phyloP scores from a whole-genome alignment of 2,113 vertebrate species.

The Cisticola juncidis region DNA sequence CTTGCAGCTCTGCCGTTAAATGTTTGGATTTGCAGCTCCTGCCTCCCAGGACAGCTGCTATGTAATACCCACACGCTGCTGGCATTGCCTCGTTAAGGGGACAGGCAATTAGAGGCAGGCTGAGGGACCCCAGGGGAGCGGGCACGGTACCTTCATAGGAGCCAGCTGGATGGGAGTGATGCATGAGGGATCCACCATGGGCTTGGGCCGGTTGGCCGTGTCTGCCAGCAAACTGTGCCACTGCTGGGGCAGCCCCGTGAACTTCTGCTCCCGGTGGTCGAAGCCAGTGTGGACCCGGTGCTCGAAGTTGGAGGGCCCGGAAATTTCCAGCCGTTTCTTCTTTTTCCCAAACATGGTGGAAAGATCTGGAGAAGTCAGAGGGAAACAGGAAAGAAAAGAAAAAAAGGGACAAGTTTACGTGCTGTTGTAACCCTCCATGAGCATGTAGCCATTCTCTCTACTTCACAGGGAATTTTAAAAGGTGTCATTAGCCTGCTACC shows the following conservation, averaged over 20 bases:
- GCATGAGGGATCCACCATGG: constrained; percentile 98
- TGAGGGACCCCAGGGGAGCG: not conserved
- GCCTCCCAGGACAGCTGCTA: not conserved
- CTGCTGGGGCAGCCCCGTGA: constrained; percentile 94
- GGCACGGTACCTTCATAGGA: constrained; percentile 91
- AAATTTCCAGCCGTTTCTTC: constrained; percentile 98
- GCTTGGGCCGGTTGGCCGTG: constrained; percentile 94
- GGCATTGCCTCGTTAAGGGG: not conserved
- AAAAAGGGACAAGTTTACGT: not conserved
- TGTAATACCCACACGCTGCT: rapidly evolving
- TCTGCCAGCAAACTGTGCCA: constrained; percentile 98
- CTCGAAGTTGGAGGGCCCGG: constrained; percentile 98
- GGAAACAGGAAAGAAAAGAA: not conserved
- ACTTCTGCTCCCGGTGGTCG: constrained; percentile 94
- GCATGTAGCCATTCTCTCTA: not conserved
- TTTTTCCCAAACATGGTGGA: constrained; percentile 99
- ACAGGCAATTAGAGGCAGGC: not conserved
- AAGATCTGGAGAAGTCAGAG: constrained; percentile 72
- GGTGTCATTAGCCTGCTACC: not conserved
- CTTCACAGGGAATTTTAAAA: not conserved
- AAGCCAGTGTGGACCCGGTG: constrained; percentile 98
- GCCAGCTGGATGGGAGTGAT: constrained; percentile 98
- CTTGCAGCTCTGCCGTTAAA: not conserved
- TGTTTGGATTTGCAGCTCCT: not conserved
- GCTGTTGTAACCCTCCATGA: not conserved